Conservation (phyloP, 2,113 vertebrate genomes). For the Gambusia affinis region DNA sequence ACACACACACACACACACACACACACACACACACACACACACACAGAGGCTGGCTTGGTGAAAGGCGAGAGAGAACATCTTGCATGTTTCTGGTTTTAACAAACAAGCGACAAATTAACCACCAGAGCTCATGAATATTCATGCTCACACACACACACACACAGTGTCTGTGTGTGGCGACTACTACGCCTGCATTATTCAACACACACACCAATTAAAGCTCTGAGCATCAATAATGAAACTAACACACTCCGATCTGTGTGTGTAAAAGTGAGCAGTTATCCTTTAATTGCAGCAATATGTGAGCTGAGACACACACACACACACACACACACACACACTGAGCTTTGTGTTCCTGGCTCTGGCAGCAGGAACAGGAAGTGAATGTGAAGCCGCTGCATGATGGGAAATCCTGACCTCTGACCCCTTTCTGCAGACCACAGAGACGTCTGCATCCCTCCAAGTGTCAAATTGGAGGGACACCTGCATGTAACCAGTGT, state of each 20-base stretch:
- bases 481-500: neutral
- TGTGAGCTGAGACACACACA: constrained; percentile 8
- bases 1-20: constrained; percentile 17
- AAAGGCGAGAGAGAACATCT: constrained; percentile 55
- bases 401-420: constrained; percentile 19
- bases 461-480: too few relatives aligned
- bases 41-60: constrained; percentile 14
- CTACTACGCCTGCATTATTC: constrained; percentile 63
- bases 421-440: neutral
- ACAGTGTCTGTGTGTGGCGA: constrained; percentile 35
- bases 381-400: neutral
- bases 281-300: constrained; percentile 31
- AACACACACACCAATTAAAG: constrained; percentile 65
- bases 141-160: constrained; percentile 43
- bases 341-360: constrained; percentile 1
- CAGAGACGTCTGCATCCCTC: neutral
- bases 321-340: neutral
- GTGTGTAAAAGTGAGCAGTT: constrained; percentile 19
- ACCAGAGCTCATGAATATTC: constrained; percentile 68
- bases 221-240: constrained; percentile 62
- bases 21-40: neutral
- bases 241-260: constrained; percentile 37
- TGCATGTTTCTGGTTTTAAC: constrained; percentile 65
- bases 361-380: constrained; percentile 11
- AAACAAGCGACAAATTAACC: constrained; percentile 70